Evolutionary conservation across 2,888 invertebrate species (phyloP).

Genomic region (Chalcis sispes): DNA sequence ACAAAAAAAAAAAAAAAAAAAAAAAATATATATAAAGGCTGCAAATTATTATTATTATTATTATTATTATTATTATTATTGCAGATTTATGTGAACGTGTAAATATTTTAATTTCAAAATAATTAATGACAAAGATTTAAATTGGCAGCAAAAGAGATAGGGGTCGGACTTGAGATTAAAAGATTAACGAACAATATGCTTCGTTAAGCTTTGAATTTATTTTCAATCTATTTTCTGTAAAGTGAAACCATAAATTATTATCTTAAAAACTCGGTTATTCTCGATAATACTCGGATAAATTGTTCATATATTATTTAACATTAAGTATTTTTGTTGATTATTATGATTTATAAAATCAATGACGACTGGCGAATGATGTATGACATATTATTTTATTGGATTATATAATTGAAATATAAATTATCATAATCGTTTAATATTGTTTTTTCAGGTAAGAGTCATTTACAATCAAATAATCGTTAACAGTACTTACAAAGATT

Average conservation of each 20-base stretch:
- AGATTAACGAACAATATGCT: neutral
- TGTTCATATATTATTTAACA: neutral
- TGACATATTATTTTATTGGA: too few relatives aligned
- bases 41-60: neutral
- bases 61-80: neutral
- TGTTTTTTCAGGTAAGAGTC: too few relatives aligned
- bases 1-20: too few relatives aligned
- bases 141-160: neutral
- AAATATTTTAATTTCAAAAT: neutral
- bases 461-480: too few relatives aligned
- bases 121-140: neutral
- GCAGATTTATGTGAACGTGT: neutral
- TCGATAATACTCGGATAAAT: neutral
- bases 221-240: neutral
- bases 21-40: too few relatives aligned
- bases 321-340: too few relatives aligned
- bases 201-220: constrained; percentile 4
- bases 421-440: too few relatives aligned
- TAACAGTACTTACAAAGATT: too few relatives aligned
- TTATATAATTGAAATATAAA: too few relatives aligned
- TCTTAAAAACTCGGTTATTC: neutral
- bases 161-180: neutral
- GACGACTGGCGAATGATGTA: too few relatives aligned
- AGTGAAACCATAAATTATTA: neutral
- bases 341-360: too few relatives aligned